Conservation (phyloP, 2,888 invertebrate genomes). For the Mythimna ferrago region DNA sequence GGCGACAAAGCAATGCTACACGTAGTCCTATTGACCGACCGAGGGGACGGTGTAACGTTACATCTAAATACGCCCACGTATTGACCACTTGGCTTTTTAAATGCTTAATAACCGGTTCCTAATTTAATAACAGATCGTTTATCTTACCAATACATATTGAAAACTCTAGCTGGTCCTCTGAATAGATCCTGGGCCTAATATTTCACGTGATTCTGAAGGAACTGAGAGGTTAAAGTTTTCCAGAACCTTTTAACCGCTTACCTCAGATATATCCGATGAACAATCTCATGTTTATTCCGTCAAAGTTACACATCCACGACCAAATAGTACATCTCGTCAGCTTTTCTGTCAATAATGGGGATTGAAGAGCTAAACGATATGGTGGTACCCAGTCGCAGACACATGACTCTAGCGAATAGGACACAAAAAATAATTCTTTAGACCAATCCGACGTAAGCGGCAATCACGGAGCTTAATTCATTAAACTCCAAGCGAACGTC, state of each 20-base stretch:
- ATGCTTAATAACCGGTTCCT: slow-evolving; percentile 27
- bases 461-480: neutral
- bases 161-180: slow-evolving; percentile 19
- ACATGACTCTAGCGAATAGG: no score
- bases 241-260: neutral
- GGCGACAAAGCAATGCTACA: slow-evolving; percentile 65
- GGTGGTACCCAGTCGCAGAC: no score
- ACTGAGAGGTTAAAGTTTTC: neutral
- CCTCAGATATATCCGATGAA: no score
- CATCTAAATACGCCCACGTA: slow-evolving; percentile 63
- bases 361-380: no score
- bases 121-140: slow-evolving; percentile 8
- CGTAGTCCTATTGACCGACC: slow-evolving; percentile 69
- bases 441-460: no score
- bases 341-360: no score
- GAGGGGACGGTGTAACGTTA: slow-evolving; percentile 70
- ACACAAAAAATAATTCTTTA: neutral
- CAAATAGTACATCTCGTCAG: no score
- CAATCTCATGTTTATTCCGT: no score
- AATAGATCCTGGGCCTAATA: neutral
- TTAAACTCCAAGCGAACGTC: no score
- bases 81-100: slow-evolving; percentile 52
- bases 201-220: neutral
- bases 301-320: no score
- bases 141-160: slow-evolving; percentile 21